phyloP scores from a whole-genome alignment of 1,140 invertebrate genomes.

The Drosophila pectinifera region DNA sequence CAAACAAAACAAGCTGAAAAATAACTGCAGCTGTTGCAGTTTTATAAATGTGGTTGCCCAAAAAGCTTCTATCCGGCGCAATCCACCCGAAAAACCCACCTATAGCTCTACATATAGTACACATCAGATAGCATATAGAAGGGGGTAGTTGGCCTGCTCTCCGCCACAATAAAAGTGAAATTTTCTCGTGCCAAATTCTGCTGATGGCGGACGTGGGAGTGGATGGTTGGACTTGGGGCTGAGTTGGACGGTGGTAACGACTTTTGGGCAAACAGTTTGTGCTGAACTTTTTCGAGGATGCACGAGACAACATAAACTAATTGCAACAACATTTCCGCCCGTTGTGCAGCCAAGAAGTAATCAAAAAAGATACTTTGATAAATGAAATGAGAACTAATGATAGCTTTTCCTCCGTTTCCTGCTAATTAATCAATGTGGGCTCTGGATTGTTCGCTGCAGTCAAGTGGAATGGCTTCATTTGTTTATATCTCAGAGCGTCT shows the following conservation, averaged over 20 bases:
- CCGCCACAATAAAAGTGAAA: constrained; percentile 55
- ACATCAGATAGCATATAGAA: constrained; percentile 31
- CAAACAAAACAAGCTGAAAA: constrained; percentile 73
- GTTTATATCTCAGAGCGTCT: constrained; percentile 15
- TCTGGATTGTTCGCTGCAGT: neutral
- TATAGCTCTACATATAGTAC: constrained; percentile 12
- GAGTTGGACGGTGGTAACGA: constrained; percentile 22
- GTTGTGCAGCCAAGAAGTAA: constrained; percentile 27
- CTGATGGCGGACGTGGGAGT: constrained; percentile 13
- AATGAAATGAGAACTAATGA: constrained; percentile 53
- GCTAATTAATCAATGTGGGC: constrained; percentile 35
- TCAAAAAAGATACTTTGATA: constrained; percentile 56
- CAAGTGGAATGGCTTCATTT: constrained; percentile 24
- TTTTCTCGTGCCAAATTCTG: constrained; percentile 55
- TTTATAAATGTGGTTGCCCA: constrained; percentile 70
- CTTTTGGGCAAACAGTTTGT: constrained; percentile 44
- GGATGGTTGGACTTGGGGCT: constrained; percentile 2
- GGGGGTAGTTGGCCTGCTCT: constrained; percentile 25
- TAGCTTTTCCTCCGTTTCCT: constrained; percentile 5
- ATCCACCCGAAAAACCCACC: constrained; percentile 27
- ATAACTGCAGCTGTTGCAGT: constrained; percentile 82
- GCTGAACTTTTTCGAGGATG: constrained; percentile 45
- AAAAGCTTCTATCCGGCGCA: constrained; percentile 24
- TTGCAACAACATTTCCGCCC: constrained; percentile 54
- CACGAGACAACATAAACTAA: constrained; percentile 60